Evolutionary conservation across 2,888 invertebrate species (phyloP), one percentile per base, ranked within the genome.

Genomic region (Meganola albula): DNA sequence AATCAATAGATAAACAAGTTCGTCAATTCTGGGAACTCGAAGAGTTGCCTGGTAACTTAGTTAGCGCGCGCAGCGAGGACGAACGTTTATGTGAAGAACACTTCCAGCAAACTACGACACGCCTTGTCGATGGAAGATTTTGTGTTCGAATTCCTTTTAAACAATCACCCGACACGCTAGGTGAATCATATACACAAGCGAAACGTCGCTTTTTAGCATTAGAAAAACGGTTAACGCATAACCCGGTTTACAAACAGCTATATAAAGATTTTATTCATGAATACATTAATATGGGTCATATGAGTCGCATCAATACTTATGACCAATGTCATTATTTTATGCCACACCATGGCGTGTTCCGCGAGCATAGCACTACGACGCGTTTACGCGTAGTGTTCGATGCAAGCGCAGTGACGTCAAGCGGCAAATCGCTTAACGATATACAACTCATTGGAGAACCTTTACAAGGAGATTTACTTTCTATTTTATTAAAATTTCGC

Each of bases 301-400:
- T 20, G 20, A 20, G 20, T 20, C 20, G 20, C n/a, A 7, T 20
- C 7, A 7, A 20, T 5, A 20, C 20, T 2, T 20, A 20, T 7
- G 8, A 7, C 8, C 3, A 2, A 5, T 2, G 3, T 20, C 20
- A 20, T 7, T 20, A 20, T 7, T 20, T 20, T 20, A 3, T 20
- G 8, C 4, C 20, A 7, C 20, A 20, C n/a, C 20, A 20, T n/a
- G 20, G 20, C 8, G 20, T 20, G 3, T 5, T 20, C 3, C 7
- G n/a, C 3, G 20, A 20, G 3, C 7, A 20, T 20, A 20, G 20
- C n/a, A 20, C 4, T 20, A 20, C 41, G 0, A 42, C 33, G 1
- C 38, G 38, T 13, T 8, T 42, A 4, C 30, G 26, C 8, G 12
- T 12, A 6, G 26, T 16, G 5, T 7, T 4, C 8, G 20, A 20